Evolutionary conservation across 1,140 invertebrate genomes (phyloP).

Genomic region (Leptopilina boulardi): DNA sequence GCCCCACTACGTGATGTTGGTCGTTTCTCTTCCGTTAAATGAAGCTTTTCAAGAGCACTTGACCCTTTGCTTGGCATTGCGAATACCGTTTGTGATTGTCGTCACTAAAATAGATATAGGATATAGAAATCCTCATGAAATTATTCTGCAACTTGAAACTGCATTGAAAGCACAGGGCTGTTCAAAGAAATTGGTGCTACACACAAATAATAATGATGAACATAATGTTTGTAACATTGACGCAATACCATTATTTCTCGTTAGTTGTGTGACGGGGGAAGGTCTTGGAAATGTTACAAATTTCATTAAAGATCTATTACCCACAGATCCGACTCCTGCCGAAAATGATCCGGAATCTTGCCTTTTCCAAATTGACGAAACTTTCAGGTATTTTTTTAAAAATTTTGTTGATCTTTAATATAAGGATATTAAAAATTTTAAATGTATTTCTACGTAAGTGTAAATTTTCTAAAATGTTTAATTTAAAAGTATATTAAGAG

Average conservation of each 20-base stretch:
- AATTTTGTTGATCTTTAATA: too few relatives aligned
- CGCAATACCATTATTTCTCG: conserved; percentile 91
- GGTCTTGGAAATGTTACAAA: conserved; percentile 88
- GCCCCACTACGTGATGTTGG: conserved; percentile 96
- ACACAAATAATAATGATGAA: conserved; percentile 83
- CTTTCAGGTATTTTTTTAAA: conserved; percentile 79
- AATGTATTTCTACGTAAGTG: too few relatives aligned
- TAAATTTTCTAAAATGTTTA: too few relatives aligned
- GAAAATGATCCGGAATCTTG: conserved; percentile 79
- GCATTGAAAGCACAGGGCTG: conserved; percentile 81
- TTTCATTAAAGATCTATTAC: conserved; percentile 77
- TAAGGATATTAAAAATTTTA: too few relatives aligned
- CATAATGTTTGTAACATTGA: conserved; percentile 80
- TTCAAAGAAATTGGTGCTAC: conserved; percentile 82
- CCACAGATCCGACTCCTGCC: conserved; percentile 62
- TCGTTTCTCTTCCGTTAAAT: conserved; percentile 80
- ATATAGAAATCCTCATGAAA: conserved; percentile 73
- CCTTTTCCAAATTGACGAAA: conserved; percentile 96
- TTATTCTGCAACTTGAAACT: conserved; percentile 79
- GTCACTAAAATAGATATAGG: conserved; percentile 93
- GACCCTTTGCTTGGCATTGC: conserved; percentile 87
- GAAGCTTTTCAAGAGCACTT: conserved; percentile 86
- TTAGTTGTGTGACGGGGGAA: conserved; percentile 95
- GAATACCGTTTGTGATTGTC: conserved; percentile 93
- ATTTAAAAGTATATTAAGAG: too few relatives aligned